Percentiles rank a stretch among this genome's conserved stretches.
These are phyloP conservation scores for Drosophila subpulchrella DNA, from an alignment of 1,140 invertebrate species.

Conservation along the genomic window DNA sequence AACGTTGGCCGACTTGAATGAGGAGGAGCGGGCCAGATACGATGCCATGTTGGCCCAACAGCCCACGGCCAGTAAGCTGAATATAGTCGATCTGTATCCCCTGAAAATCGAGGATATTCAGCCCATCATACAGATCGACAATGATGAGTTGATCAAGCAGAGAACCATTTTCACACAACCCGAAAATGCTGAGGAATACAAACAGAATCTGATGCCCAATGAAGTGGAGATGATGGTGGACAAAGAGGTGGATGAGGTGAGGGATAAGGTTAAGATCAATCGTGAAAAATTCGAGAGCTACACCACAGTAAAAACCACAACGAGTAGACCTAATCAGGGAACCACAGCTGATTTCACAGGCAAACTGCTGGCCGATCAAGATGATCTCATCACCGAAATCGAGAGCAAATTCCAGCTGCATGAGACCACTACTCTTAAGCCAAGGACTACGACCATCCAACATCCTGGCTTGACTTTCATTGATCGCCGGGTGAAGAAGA, in stretches of 20 bases:
- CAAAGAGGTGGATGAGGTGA: conserved; percentile 1
- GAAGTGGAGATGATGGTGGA: conserved; percentile 60
- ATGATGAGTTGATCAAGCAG: conserved; percentile 59
- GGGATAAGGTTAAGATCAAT: conserved; percentile 19
- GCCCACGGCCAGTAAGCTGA: conserved; percentile 66
- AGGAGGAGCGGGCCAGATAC: conserved; percentile 60
- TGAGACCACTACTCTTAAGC: conserved; percentile 46
- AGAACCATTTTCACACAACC: conserved; percentile 59
- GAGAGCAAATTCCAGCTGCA: conserved; percentile 79
- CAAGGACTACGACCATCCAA: conserved; percentile 15
- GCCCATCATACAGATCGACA: conserved; percentile 62
- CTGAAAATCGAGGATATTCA: conserved; percentile 78
- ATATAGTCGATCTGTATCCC: conserved; percentile 79
- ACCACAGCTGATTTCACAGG: conserved; percentile 72
- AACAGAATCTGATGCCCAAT: conserved; percentile 80
- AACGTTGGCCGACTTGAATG: conserved; percentile 68
- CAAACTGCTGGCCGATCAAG: conserved; percentile 75
- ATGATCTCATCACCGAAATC: conserved; percentile 81
- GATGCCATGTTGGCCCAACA: conserved; percentile 65
- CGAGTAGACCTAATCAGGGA: conserved; percentile 14
- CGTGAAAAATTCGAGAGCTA: background rate
- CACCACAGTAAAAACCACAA: conserved; percentile 17
- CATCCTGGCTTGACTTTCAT: conserved; percentile 61
- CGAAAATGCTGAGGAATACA: conserved; percentile 60
- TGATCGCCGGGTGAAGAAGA: conserved; percentile 81